These are phyloP conservation scores for Alces alces DNA, from an alignment of 2,113 vertebrate species.

Conservation along the genomic window DNA sequence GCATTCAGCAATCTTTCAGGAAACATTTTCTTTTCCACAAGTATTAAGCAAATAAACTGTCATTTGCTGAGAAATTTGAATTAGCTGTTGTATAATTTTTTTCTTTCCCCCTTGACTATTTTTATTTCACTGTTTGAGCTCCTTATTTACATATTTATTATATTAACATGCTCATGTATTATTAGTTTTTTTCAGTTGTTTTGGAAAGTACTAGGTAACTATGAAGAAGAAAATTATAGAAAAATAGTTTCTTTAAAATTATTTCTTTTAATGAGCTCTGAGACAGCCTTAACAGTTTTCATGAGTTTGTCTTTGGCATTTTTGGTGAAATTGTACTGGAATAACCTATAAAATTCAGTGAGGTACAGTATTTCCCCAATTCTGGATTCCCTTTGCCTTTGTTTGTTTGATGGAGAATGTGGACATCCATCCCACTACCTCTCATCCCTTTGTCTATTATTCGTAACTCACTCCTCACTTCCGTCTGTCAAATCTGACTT, in stretches of 20 bases:
- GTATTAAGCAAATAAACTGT: background rate
- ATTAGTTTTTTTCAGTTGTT: background rate
- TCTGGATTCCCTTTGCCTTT: background rate
- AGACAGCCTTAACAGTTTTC: background rate
- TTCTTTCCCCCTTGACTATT: background rate
- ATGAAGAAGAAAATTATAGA: background rate
- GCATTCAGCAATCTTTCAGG: background rate
- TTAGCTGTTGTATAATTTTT: background rate
- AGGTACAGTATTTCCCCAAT: background rate
- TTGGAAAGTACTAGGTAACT: background rate
- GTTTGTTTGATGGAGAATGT: background rate
- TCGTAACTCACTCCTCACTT: background rate
- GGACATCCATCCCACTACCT: background rate
- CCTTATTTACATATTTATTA: background rate
- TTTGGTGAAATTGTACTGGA: background rate
- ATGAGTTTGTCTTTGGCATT: background rate
- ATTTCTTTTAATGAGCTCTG: background rate
- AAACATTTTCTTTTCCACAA: constrained; percentile 11
- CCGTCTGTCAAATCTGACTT: background rate
- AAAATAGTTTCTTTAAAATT: constrained; percentile 12
- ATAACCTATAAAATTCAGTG: background rate
- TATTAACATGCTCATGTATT: background rate
- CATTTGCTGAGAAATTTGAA: constrained; percentile 7
- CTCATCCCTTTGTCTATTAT: background rate
- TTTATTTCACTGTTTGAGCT: constrained; percentile 26